Evolutionary conservation across 2,888 invertebrate species (phyloP).

Genomic region (Parascotia fuliginaria): DNA sequence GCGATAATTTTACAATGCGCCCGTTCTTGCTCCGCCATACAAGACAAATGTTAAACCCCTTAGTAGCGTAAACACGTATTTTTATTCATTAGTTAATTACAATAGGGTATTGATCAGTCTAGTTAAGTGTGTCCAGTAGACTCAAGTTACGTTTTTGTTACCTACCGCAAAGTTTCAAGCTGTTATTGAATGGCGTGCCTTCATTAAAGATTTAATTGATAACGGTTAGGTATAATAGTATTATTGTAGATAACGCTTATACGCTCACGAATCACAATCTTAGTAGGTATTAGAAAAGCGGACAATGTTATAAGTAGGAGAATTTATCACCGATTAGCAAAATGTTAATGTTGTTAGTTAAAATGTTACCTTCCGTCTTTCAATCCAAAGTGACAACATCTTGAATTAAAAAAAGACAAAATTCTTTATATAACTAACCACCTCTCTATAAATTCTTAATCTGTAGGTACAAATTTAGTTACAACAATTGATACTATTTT

Average conservation of each 20-base stretch:
- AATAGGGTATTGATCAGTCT: conserved; percentile 34
- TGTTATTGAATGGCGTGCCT: conserved; percentile 11
- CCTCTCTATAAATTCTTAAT: too few species aligned
- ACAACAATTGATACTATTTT: too few species aligned
- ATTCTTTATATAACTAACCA: too few species aligned
- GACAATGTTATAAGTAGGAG: too few species aligned
- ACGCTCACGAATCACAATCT: not conserved
- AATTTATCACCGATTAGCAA: too few species aligned
- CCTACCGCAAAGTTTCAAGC: conserved; percentile 15
- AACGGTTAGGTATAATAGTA: not conserved
- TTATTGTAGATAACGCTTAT: not conserved
- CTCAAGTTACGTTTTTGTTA: not conserved
- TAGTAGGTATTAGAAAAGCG: too few species aligned
- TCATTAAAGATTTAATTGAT: conserved; percentile 14
- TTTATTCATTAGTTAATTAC: conserved; percentile 30
- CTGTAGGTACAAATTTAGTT: too few species aligned
- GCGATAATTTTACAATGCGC: conserved; percentile 51
- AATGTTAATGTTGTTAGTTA: too few species aligned
- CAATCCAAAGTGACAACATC: too few species aligned
- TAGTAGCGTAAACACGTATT: conserved; percentile 37
- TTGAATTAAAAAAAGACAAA: too few species aligned
- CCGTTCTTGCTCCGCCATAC: conserved; percentile 34
- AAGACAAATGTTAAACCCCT: conserved; percentile 19
- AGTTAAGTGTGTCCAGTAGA: conserved; percentile 11
- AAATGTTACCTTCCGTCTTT: too few species aligned